Base-by-base conservation (phyloP, 2,113 vertebrate genomes). In the Gymnobelideus leadbeateri region DNA sequence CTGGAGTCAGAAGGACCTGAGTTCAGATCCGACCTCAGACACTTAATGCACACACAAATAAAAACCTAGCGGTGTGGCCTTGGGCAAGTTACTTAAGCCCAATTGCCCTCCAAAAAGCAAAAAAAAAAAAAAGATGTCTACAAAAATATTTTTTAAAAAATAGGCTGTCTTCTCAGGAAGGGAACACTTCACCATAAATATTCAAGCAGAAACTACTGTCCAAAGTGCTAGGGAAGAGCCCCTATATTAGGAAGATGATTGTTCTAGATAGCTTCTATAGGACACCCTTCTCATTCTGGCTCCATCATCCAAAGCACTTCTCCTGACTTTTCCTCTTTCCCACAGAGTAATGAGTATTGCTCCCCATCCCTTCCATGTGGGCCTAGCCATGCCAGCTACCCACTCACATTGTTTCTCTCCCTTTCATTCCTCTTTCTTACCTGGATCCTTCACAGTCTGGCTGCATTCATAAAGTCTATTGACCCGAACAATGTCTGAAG, bases 391-490 rank as follows among this genome's bases (percentile, higher is more conserved):
- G 25, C 25, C 24, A 25, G 47, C 89, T 47, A 84, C 89, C 89
- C 61, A 49, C n/a, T 52, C 51, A 46, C 0, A 12, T 10, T 49
- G 11, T 77, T 24, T 90, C 46, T 3, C 23, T 47, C 91, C 46
- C 2, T 0, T 1, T 89, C 52, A 89, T 96, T 96, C 92, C 97
- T 97, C 95, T 92, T 25, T 91, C 47, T 55, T 50, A 37, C 26
- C 92, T 52, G 93, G 10, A 1, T 91, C 50, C 0, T 55, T 93
- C 52, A 49, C 90, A 19, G 89, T 55, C 0, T 53, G 94, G 16
- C 95, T 96, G 95, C 98, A 98, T 91, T 89, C 95, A 16, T 98
- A 98, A 10, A 98, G 94, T 77, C 89, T 96, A 61, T 97, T 97
- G 52, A 98, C 84, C 51, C 97, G 95, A 2, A 94, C 77, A n/a